Percentiles rank a stretch among this genome's conserved stretches.
phyloP scores from a whole-genome alignment of 2,888 invertebrate genomes.

The Pristionchus japonicus region DNA sequence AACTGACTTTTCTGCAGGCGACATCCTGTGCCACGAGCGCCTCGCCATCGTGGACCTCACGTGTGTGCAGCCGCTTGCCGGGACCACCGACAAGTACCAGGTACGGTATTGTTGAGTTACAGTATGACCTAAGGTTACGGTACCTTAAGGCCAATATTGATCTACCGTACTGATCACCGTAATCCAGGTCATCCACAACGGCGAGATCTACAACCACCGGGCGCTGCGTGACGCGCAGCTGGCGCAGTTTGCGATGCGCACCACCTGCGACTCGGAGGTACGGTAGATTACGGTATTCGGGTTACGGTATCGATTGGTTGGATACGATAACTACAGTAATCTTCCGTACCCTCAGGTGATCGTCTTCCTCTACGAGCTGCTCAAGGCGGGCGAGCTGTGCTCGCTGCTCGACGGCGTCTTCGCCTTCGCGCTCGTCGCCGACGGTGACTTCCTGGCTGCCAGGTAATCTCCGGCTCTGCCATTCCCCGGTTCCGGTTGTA shows the following conservation, averaged over 20 bases:
- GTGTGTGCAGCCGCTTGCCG: conserved; percentile 70
- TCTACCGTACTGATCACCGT: neutral
- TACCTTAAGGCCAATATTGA: neutral
- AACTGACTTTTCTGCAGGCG: conserved; percentile 49
- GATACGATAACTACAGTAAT: no score
- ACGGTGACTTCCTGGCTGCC: conserved; percentile 73
- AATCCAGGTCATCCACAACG: conserved; percentile 80
- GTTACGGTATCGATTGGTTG: no score
- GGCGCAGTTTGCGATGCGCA: conserved; percentile 64
- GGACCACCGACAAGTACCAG: conserved; percentile 59
- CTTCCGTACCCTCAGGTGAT: conserved; percentile 56
- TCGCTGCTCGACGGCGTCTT: conserved; percentile 88
- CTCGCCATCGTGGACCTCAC: conserved; percentile 73
- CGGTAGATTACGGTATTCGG: no score
- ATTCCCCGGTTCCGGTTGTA: neutral
- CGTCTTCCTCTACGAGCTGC: conserved; percentile 70
- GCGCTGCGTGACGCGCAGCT: conserved; percentile 64
- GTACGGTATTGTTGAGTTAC: conserved; percentile 47
- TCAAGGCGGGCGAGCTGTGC: conserved; percentile 61
- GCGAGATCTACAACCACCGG: conserved; percentile 87
- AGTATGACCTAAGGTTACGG: neutral
- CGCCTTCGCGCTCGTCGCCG: conserved; percentile 77
- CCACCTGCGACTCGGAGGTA: conserved; percentile 77
- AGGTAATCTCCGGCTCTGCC: conserved; percentile 24
- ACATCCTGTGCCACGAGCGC: conserved; percentile 74